These are phyloP conservation scores for Microcaecilia unicolor DNA, from an alignment of 2,797 vertebrate species.

Conservation along the genomic window DNA sequence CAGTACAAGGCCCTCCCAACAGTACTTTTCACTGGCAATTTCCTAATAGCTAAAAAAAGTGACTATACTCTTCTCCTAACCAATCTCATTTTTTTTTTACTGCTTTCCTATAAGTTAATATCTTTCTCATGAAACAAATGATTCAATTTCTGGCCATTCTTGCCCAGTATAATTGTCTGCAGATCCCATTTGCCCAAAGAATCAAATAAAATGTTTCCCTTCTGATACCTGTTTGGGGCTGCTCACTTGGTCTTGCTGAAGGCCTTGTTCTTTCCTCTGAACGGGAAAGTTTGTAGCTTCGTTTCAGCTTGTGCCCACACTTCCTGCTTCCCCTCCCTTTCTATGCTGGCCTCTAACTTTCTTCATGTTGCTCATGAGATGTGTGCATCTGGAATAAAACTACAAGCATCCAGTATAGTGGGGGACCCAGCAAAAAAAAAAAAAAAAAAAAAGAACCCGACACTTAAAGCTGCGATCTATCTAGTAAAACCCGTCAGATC, in stretches of 20 bases:
- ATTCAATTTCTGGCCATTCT: no score
- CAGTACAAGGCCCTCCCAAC: no score
- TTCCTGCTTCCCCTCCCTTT: constrained; percentile 26
- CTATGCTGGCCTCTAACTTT: constrained; percentile 31
- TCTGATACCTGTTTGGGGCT: constrained; percentile 18
- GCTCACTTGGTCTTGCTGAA: no score
- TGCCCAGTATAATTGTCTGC: constrained; percentile 35
- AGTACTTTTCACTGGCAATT: no score
- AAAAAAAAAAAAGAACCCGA: constrained; percentile 17
- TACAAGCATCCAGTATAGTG: constrained; percentile 40
- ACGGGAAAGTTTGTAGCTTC: constrained; percentile 31
- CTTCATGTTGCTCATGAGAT: constrained; percentile 50
- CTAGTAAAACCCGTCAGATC: constrained; percentile 61
- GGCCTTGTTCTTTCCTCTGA: constrained; percentile 18
- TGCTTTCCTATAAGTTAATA: constrained; percentile 37
- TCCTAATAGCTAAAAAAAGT: no score
- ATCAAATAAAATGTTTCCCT: constrained; percentile 43
- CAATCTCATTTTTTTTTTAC: no score
- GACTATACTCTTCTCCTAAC: no score
- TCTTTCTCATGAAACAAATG: constrained; percentile 40
- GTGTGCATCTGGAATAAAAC: constrained; percentile 41
- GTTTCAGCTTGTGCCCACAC: background rate
- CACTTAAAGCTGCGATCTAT: constrained; percentile 61
- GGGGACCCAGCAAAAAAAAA: constrained; percentile 18
- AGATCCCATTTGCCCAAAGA: constrained; percentile 55